Evolutionary conservation across 2,888 invertebrate genomes (phyloP).

Genomic region (Spisula solida): DNA sequence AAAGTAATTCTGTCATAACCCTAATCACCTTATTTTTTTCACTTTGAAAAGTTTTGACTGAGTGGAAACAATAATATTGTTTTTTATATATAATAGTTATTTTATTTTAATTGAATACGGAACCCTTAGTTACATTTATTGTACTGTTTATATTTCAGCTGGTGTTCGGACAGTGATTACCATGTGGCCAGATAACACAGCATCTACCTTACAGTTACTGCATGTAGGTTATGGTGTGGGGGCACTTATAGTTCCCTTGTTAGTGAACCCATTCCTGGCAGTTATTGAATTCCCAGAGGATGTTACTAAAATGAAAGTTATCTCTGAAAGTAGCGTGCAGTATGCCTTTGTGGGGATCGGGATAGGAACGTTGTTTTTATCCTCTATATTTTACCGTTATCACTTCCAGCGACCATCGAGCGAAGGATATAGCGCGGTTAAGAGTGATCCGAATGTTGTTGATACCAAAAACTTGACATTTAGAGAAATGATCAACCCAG

Average conservation of each 20-base stretch:
- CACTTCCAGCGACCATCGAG: background rate
- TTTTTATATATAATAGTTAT: too few species aligned
- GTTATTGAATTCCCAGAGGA: background rate
- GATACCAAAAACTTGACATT: slow-evolving; percentile 36
- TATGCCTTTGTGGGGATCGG: slow-evolving; percentile 45
- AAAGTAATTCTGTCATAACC: too few species aligned
- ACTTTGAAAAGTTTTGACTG: too few species aligned
- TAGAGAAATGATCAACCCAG: slow-evolving; percentile 64
- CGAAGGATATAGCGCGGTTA: slow-evolving; percentile 36
- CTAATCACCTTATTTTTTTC: too few species aligned
- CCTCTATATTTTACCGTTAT: slow-evolving; percentile 45
- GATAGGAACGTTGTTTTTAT: slow-evolving; percentile 15
- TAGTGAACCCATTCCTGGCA: slow-evolving; percentile 60
- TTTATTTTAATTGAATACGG: too few species aligned
- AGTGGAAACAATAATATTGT: too few species aligned
- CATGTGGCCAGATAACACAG: slow-evolving; percentile 56
- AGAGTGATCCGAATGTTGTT: slow-evolving; percentile 15
- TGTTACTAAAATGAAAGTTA: slow-evolving; percentile 14
- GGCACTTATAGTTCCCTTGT: slow-evolving; percentile 59
- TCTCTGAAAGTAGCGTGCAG: slow-evolving; percentile 38
- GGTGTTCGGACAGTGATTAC: slow-evolving; percentile 49
- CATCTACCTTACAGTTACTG: slow-evolving; percentile 51
- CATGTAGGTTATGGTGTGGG: slow-evolving; percentile 64
- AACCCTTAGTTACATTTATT: background rate
- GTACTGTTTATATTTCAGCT: slow-evolving; percentile 43